A percentile compares a stretch with the other conserved stretches of the same genome.
Conservation (phyloP, 2,113 vertebrate genomes). For the Falcunculus frontatus region DNA sequence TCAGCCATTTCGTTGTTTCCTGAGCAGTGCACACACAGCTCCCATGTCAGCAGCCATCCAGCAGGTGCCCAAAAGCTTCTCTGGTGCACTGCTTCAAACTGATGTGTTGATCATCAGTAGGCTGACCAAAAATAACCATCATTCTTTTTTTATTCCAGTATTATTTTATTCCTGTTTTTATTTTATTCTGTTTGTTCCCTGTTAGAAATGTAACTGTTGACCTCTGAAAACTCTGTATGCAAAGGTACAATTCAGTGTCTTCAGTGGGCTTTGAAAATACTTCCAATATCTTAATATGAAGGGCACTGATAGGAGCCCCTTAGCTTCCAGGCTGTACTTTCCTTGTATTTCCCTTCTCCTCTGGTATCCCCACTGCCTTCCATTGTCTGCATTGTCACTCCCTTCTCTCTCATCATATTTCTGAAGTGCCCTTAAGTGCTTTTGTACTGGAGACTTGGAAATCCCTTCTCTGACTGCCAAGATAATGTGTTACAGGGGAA, state of each 20-base stretch:
- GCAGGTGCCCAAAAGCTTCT: background rate
- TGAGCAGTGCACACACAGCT: background rate
- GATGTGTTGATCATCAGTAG: background rate
- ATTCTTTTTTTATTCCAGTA: background rate
- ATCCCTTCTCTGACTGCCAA: background rate
- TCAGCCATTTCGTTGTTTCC: background rate
- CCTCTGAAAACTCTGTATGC: background rate
- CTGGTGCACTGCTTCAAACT: background rate
- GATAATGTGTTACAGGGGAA: background rate
- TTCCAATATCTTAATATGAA: background rate
- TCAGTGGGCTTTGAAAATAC: background rate
- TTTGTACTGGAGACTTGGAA: background rate
- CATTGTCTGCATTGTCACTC: background rate
- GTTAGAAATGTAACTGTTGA: background rate
- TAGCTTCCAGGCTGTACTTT: background rate
- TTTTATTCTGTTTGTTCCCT: background rate
- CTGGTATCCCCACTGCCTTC: background rate
- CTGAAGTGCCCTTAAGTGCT: background rate
- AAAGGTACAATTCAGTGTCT: background rate
- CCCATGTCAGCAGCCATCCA: background rate
- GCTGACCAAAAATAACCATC: background rate
- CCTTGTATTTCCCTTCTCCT: background rate
- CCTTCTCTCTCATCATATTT: background rate
- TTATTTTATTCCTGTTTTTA: too few species aligned
- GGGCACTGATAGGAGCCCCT: background rate